Evolutionary conservation across 2,113 vertebrate genomes (phyloP).

Genomic region (Naja naja): DNA sequence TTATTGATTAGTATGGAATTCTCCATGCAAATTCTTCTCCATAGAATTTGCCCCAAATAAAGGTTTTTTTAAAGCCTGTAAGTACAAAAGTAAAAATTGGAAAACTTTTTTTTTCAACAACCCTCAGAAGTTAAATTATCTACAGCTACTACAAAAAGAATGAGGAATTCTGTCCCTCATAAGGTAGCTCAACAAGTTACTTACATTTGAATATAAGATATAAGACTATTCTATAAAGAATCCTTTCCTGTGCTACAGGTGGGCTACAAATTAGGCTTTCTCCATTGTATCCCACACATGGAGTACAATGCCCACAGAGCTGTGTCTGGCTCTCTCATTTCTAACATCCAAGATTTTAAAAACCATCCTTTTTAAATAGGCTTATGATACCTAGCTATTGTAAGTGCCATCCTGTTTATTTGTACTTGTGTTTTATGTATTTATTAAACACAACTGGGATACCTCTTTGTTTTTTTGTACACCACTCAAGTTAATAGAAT

Average conservation of each 20-base stretch:
- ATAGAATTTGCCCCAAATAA: background rate
- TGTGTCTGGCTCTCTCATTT: background rate
- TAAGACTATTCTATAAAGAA: background rate
- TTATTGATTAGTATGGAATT: background rate
- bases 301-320: background rate
- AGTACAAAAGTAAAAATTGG: background rate
- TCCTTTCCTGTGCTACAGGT: background rate
- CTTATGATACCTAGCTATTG: background rate
- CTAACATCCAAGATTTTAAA: background rate
- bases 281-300: background rate
- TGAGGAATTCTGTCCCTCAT: background rate
- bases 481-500: background rate
- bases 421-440: background rate
- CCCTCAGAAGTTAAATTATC: background rate
- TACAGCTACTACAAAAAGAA: background rate
- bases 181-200: background rate
- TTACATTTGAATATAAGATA: background rate
- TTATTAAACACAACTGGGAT: background rate
- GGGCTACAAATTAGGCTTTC: background rate
- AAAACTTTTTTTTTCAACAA: background rate
- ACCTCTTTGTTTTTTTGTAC: background rate
- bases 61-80: background rate
- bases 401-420: background rate
- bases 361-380: background rate
- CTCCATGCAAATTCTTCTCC: background rate